Percentiles rank a stretch among this genome's conserved stretches.
Evolutionary conservation across 92 coral and sea anemone species (phyloP).

Genomic region (Palythoa heliodiscus): DNA sequence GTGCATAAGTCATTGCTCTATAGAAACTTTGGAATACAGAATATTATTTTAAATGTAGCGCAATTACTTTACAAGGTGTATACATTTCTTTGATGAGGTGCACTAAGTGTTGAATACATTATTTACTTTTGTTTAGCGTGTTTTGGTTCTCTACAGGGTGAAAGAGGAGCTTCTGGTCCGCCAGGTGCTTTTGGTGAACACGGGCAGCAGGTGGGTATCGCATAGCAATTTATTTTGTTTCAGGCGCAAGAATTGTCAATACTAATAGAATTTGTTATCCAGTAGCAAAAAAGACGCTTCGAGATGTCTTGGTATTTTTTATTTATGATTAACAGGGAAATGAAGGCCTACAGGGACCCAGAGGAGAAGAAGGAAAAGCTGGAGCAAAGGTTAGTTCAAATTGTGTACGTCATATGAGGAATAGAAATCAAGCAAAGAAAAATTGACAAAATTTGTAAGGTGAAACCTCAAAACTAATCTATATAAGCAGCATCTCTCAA

Average conservation of each 20-base stretch:
- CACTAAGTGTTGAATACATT: not conserved
- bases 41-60: not conserved
- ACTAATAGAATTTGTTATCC: too few species aligned
- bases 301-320: too few species aligned
- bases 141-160: constrained; percentile 15
- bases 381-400: not conserved
- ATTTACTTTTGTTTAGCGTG: not conserved
- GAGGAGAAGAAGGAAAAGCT: not conserved
- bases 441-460: too few species aligned
- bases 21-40: not conserved
- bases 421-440: too few species aligned
- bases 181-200: constrained; percentile 1
- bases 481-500: not conserved
- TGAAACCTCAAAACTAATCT: not conserved
- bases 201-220: not conserved
- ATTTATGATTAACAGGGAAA: not conserved
- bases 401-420: too few species aligned
- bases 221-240: not conserved
- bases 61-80: not conserved
- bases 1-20: too few species aligned
- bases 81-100: not conserved
- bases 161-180: constrained; percentile 9
- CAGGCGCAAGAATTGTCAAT: not conserved
- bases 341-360: not conserved
- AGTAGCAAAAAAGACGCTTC: not conserved